phyloP scores from a whole-genome alignment of 2,113 vertebrate genomes.

The Cyprinodon tularosa region DNA sequence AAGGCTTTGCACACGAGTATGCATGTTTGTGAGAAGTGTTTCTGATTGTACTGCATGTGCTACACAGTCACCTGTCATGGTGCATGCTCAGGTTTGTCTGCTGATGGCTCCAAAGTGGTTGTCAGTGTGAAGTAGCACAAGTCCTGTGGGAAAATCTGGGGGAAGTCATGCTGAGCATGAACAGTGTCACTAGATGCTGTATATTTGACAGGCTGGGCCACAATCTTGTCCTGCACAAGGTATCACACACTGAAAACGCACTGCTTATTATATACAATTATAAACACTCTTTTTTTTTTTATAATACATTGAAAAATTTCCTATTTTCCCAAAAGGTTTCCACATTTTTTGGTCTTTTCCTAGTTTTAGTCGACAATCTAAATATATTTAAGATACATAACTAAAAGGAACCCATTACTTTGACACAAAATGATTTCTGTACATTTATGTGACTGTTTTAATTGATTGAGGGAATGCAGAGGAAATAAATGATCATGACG shows the following conservation, averaged over 20 bases:
- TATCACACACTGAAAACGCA: constrained; percentile 4
- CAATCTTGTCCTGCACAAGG: constrained; percentile 28
- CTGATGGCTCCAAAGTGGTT: constrained; percentile 74
- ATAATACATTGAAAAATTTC: too few species aligned
- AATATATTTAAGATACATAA: too few species aligned
- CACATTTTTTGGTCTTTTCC: too few species aligned
- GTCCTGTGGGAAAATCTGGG: constrained; percentile 66
- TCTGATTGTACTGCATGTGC: constrained; percentile 37
- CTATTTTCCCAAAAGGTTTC: too few species aligned
- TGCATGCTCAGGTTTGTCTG: constrained; percentile 64
- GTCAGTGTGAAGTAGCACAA: constrained; percentile 75
- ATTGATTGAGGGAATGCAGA: too few species aligned
- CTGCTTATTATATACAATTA: not conserved
- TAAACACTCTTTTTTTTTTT: not conserved
- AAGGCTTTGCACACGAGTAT: not conserved
- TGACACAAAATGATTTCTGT: too few species aligned
- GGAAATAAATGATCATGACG: too few species aligned
- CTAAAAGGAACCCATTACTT: too few species aligned
- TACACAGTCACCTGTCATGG: constrained; percentile 65
- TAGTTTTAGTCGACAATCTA: too few species aligned
- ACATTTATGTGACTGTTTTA: too few species aligned
- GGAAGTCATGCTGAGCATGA: constrained; percentile 65
- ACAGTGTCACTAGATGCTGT: constrained; percentile 47
- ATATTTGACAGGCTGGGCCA: constrained; percentile 41
- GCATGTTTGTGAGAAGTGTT: constrained; percentile 6